Conservation (phyloP, 2,797 vertebrate genomes). For the Paguma larvata region DNA sequence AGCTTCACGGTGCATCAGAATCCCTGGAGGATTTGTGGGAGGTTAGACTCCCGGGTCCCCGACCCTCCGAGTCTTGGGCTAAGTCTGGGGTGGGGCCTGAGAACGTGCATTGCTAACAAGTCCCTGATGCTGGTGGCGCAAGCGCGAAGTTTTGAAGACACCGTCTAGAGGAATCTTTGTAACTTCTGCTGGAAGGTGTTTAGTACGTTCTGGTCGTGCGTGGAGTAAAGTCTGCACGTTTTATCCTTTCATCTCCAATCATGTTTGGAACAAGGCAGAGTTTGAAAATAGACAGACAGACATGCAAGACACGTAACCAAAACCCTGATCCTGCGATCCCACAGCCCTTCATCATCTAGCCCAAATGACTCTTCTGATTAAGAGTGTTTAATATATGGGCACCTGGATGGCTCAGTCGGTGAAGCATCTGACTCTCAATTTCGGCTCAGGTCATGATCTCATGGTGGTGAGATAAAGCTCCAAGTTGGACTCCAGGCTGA, state of each 20-base stretch:
- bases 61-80: not conserved
- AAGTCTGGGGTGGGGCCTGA: not conserved
- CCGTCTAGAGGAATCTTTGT: not conserved
- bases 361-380: constrained; percentile 29
- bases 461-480: too few species aligned
- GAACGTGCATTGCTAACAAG: constrained; percentile 14
- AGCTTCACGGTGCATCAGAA: not conserved
- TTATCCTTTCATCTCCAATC: not conserved
- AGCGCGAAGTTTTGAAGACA: not conserved
- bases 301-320: not conserved
- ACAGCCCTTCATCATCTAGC: not conserved
- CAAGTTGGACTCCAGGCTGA: too few species aligned
- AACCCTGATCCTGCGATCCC: not conserved
- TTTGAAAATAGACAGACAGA: not conserved
- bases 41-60: not conserved
- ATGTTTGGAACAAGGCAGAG: not conserved
- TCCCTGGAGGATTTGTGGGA: not conserved
- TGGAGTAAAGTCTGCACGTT: not conserved
- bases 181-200: not conserved
- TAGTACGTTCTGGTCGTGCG: not conserved
- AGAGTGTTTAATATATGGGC: not conserved
- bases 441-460: too few species aligned
- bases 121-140: not conserved
- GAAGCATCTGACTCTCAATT: too few species aligned
- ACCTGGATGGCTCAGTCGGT: too few species aligned